phyloP scores from a whole-genome alignment of 2,113 vertebrate genomes.

The Lontra canadensis region DNA sequence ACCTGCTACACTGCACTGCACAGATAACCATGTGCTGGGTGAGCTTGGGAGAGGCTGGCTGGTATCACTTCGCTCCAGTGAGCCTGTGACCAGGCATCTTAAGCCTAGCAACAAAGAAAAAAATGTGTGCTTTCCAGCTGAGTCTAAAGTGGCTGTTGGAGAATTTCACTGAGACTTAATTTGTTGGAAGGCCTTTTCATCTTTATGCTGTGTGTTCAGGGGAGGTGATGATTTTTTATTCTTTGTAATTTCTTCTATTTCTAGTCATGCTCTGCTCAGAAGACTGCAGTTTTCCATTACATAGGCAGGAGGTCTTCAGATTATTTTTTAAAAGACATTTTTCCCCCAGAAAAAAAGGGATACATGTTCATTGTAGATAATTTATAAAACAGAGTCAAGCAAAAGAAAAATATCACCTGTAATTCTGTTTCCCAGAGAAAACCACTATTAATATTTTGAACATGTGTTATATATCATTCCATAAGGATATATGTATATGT shows the following conservation, averaged over 20 bases:
- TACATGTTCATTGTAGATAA: conserved; percentile 57
- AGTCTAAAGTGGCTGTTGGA: conserved; percentile 25
- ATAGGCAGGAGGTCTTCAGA: conserved; percentile 59
- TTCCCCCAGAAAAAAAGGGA: not conserved
- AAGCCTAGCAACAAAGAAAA: conserved; percentile 44
- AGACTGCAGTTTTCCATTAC: conserved; percentile 62
- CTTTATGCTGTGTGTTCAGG: conserved; percentile 36
- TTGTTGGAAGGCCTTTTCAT: conserved; percentile 61
- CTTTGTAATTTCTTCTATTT: conserved; percentile 61
- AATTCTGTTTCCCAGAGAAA: conserved; percentile 52
- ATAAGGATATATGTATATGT: not conserved
- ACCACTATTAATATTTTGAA: conserved; percentile 12
- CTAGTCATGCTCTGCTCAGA: conserved; percentile 52
- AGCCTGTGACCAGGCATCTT: not conserved
- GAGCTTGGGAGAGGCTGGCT: not conserved
- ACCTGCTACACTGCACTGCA: not conserved
- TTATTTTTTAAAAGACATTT: conserved; percentile 52
- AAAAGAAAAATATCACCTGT: conserved; percentile 47
- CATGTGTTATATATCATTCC: not conserved
- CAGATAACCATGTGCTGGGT: not conserved
- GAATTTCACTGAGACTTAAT: conserved; percentile 66
- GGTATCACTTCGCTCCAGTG: not conserved
- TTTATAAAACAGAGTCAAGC: conserved; percentile 53
- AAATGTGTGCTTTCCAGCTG: conserved; percentile 47
- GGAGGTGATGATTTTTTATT: conserved; percentile 57